A percentile compares a stretch with the other conserved stretches of the same genome.
Conservation (phyloP, 1,140 invertebrate genomes). For the Drosophila lini region DNA sequence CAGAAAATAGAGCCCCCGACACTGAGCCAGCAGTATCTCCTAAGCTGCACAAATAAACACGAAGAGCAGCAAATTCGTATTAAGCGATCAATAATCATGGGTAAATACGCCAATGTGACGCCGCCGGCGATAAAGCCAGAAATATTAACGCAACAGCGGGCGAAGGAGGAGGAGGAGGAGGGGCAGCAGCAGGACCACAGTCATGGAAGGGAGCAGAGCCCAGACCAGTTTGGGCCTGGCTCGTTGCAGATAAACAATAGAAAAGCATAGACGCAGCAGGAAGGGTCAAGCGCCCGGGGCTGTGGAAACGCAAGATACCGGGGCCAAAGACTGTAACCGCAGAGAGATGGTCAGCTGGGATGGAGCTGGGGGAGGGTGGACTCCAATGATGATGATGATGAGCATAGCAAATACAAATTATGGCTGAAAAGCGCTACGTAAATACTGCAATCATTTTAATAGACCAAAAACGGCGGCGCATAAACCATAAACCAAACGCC, state of each 20-base stretch:
- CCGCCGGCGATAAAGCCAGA: slow-evolving; percentile 65
- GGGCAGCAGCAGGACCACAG: slow-evolving; percentile 8
- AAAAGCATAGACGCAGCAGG: slow-evolving; percentile 71
- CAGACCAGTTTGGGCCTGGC: slow-evolving; percentile 46
- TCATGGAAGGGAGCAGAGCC: slow-evolving; percentile 1
- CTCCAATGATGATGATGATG: slow-evolving; percentile 67
- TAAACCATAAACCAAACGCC: slow-evolving; percentile 82
- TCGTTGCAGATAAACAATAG: slow-evolving; percentile 76
- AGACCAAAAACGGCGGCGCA: slow-evolving; percentile 82
- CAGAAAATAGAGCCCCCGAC: slow-evolving; percentile 23
- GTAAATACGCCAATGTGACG: slow-evolving; percentile 76
- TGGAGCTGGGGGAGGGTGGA: slow-evolving; percentile 15
- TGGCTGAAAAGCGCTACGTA: slow-evolving; percentile 79
- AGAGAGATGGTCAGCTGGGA: slow-evolving; percentile 38
- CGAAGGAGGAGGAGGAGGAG: not conserved
- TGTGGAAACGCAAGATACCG: slow-evolving; percentile 40
- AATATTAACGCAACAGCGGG: slow-evolving; percentile 67
- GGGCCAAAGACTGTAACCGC: slow-evolving; percentile 41
- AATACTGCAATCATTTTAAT: slow-evolving; percentile 83
- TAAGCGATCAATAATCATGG: slow-evolving; percentile 81
- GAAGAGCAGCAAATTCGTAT: slow-evolving; percentile 62
- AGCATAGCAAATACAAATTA: slow-evolving; percentile 81
- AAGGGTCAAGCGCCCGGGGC: slow-evolving; percentile 65
- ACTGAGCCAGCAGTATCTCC: slow-evolving; percentile 52
- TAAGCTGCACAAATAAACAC: slow-evolving; percentile 71